A percentile compares a stretch with the other conserved stretches of the same genome.
phyloP scores from a whole-genome alignment of 2,888 invertebrate species.

The Calliphora vomitoria region DNA sequence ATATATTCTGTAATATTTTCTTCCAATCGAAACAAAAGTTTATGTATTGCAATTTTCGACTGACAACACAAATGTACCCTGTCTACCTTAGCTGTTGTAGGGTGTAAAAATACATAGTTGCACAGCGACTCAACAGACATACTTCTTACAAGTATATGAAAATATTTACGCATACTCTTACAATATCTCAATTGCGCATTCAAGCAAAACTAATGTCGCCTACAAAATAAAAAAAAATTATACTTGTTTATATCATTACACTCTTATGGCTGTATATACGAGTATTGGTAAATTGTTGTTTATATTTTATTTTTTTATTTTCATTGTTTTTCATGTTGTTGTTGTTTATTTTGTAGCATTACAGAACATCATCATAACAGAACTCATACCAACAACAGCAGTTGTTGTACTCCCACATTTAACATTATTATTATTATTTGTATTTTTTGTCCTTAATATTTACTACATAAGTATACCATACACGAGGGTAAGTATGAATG shows the following conservation, averaged over 20 bases:
- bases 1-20: too few relatives aligned
- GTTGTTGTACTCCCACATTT: constrained; percentile 50
- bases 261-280: neutral
- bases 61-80: neutral
- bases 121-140: neutral
- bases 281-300: constrained; percentile 25
- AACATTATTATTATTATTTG: constrained; percentile 35
- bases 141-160: constrained; percentile 34
- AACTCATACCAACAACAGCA: constrained; percentile 16
- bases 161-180: constrained; percentile 50
- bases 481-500: constrained; percentile 8
- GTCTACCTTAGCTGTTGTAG: neutral
- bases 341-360: constrained; percentile 29
- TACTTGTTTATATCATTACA: constrained; percentile 44
- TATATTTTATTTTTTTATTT: neutral
- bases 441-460: constrained; percentile 18
- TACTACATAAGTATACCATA: neutral
- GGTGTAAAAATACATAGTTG: neutral
- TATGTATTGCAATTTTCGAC: too few relatives aligned
- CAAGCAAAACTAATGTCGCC: constrained; percentile 74
- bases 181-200: constrained; percentile 74
- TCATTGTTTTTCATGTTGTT: neutral
- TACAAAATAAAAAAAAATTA: constrained; percentile 30
- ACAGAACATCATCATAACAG: constrained; percentile 35
- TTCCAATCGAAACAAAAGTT: too few relatives aligned